Percentiles rank a stretch among this genome's conserved stretches.
These are phyloP conservation scores for Spongilla lacustris DNA, from an alignment of 37 sponge, comb jelly and placozoan species.

Conservation along the genomic window DNA sequence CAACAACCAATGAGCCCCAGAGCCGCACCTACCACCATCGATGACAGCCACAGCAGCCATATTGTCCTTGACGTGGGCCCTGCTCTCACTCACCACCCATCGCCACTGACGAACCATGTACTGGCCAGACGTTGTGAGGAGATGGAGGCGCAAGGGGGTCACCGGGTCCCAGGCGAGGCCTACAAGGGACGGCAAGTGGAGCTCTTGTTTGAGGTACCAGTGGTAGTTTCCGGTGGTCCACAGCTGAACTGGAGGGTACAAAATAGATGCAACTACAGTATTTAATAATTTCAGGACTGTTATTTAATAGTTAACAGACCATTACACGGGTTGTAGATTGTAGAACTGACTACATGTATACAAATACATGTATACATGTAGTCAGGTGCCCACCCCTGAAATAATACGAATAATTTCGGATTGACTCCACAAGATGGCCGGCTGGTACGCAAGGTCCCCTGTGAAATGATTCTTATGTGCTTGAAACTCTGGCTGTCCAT, in stretches of 20 bases:
- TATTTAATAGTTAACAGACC: too few species aligned
- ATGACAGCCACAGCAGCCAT: slow-evolving; percentile 66
- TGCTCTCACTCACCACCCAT: slow-evolving; percentile 55
- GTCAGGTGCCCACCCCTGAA: too few species aligned
- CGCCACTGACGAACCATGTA: slow-evolving; percentile 68
- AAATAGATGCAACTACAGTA: too few species aligned
- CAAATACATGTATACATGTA: too few species aligned
- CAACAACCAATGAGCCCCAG: background rate
- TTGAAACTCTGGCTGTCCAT: too few species aligned
- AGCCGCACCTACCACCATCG: slow-evolving; percentile 68
- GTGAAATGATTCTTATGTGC: too few species aligned
- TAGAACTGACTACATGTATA: too few species aligned
- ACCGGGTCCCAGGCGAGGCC: slow-evolving; percentile 79
- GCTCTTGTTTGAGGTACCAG: slow-evolving; percentile 95
- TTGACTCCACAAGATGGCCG: too few species aligned
- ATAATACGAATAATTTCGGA: too few species aligned
- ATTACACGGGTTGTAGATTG: too few species aligned
- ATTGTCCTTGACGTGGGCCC: slow-evolving; percentile 35
- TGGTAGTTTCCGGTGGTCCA: slow-evolving; percentile 89
- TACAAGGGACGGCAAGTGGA: slow-evolving; percentile 27
- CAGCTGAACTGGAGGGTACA: slow-evolving; percentile 92
- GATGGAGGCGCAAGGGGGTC: slow-evolving; percentile 60
- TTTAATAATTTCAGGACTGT: too few species aligned
- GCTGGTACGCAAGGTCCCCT: too few species aligned
- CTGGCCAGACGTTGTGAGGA: slow-evolving; percentile 74